Conservation (phyloP, 2,888 invertebrate species). For the Drosophila setosimentum region DNA sequence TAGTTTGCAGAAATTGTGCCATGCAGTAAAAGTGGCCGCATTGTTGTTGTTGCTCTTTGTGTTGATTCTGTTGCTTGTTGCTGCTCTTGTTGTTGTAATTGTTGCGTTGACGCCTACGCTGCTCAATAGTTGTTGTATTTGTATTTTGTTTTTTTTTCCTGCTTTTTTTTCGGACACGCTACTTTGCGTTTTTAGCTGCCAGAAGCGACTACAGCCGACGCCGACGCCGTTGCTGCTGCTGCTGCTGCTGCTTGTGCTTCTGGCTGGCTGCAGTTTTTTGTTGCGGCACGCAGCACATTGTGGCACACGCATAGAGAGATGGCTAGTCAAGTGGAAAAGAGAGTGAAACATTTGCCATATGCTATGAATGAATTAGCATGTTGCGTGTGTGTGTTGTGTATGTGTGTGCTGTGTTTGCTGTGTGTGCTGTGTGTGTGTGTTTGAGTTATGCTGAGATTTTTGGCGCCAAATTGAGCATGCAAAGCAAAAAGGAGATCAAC, state of each 20-base stretch:
- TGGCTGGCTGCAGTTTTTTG: conserved; percentile 44
- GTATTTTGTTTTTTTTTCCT: conserved; percentile 9
- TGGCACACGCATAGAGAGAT: conserved; percentile 69
- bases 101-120: conserved; percentile 71
- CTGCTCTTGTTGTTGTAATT: conserved; percentile 58
- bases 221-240: conserved; percentile 28
- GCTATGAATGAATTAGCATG: conserved; percentile 64
- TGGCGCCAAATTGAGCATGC: conserved; percentile 74
- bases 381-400: conserved; percentile 34
- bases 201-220: conserved; percentile 37
- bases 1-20: conserved; percentile 62
- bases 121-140: conserved; percentile 21
- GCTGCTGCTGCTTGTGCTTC: conserved; percentile 26
- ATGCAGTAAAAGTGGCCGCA: conserved; percentile 59
- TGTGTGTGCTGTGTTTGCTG: too few relatives aligned
- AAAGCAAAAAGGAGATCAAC: conserved; percentile 56
- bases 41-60: conserved; percentile 23
- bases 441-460: conserved; percentile 60
- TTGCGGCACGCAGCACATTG: conserved; percentile 66
- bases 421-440: conserved; percentile 17
- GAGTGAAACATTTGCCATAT: conserved; percentile 20
- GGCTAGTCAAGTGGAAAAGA: conserved; percentile 25
- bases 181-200: conserved; percentile 72
- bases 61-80: conserved; percentile 9
- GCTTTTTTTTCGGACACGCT: conserved; percentile 73